Evolutionary conservation across 2,113 vertebrate genomes (phyloP).

Genomic region (Phaetusa simplex): DNA sequence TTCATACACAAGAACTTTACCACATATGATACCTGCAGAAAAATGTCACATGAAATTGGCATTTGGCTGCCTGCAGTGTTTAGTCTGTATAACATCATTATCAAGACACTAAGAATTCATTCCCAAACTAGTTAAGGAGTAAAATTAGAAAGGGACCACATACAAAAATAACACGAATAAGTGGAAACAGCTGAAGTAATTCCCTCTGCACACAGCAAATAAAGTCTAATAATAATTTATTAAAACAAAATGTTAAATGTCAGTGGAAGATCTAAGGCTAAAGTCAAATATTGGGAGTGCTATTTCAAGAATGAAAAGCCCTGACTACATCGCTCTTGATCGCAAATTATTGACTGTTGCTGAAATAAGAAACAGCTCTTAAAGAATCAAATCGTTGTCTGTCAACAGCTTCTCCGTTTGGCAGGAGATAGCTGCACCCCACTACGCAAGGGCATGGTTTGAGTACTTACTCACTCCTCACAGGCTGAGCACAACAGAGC

Average conservation of each 20-base stretch:
- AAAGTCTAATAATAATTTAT: constrained; percentile 45
- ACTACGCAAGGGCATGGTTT: fast-evolving
- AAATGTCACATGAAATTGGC: constrained; percentile 15
- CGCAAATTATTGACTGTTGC: not conserved
- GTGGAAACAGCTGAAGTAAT: constrained; percentile 64
- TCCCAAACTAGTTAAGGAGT: constrained; percentile 12
- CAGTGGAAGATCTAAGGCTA: constrained; percentile 8
- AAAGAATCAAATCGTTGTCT: not conserved
- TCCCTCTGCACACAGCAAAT: constrained; percentile 39
- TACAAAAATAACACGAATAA: constrained; percentile 56
- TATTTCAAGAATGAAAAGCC: not conserved
- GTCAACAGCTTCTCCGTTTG: not conserved
- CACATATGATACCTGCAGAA: not conserved
- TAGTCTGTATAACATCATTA: constrained; percentile 13
- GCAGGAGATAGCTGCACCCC: not conserved
- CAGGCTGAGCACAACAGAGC: fast-evolving
- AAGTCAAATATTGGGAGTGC: not conserved
- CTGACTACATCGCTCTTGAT: not conserved
- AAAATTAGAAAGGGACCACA: constrained; percentile 59
- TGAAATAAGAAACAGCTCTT: not conserved
- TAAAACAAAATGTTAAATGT: constrained; percentile 36
- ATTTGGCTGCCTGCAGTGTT: constrained; percentile 31
- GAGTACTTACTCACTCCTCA: not conserved
- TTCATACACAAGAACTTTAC: constrained; percentile 20
- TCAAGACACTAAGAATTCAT: constrained; percentile 30